Evolutionary conservation across 64 coral and sea anemone species (phyloP), one percentile per base, ranked within the genome.

Genomic region (Porites australiensis): DNA sequence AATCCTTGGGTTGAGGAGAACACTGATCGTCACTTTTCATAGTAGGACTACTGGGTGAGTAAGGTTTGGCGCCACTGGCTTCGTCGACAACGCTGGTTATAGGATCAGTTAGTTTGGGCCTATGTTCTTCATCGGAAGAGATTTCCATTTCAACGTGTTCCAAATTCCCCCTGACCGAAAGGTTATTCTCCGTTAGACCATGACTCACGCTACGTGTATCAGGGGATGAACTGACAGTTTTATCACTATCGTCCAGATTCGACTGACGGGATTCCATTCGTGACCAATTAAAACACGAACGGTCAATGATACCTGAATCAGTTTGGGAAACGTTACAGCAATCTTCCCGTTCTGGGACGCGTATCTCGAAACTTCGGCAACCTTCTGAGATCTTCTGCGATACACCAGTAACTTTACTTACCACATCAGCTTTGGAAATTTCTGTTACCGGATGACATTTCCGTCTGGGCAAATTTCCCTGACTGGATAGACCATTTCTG

Each of bases 131-230:
- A 11, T 84, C 81, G 5, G 51, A 78, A 15, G 61, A 68, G 8
- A 68, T 84, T 2, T 84, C 81, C 81, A 68, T 84, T 45, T 84
- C 81, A 9, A 84, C 46, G 21, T 68, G 61, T 4, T 84, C 45
- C 6, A 84, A 68, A 84, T 48, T 15, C 16, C 16, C 73, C 15
- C 45, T 14, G 14, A 48, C 14, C 44, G 13, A 76, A 50, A 3
- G 1, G 4, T 68, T 21, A 83, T 2, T 46, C 13, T 45, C 16
- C 20, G 18, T 8, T 60, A 49, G 44, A 20, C 4, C 15, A 44
- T 44, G 58, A 20, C n/a, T 19, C 5, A 6, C 59, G 1, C 11
- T 19, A 18, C 43, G 0, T 7, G 5, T 18, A 27, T 14, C 37
- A 58, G 13, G 10, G 68, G 22, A 44, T 27, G 68, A 71, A 14